These are phyloP conservation scores for Dasyornis broadbenti DNA, from an alignment of 2,113 vertebrate species.

Conservation along the genomic window DNA sequence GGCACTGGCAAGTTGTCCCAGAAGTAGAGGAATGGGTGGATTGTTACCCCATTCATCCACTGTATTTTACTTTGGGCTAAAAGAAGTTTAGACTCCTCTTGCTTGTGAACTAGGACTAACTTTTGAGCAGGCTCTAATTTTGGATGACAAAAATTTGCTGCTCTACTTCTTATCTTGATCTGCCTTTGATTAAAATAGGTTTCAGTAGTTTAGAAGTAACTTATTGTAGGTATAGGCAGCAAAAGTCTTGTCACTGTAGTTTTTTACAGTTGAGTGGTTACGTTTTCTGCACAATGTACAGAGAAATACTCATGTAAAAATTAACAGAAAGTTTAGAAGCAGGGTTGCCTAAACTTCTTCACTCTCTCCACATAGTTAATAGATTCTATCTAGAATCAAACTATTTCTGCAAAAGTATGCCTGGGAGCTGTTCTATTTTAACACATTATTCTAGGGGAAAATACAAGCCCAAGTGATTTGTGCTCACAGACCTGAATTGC, in stretches of 20 bases:
- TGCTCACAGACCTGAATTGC: background rate
- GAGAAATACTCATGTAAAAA: background rate
- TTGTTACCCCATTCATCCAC: background rate
- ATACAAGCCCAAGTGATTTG: background rate
- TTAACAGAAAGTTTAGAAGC: background rate
- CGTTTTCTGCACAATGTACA: background rate
- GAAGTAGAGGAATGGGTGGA: background rate
- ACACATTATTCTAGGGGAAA: background rate
- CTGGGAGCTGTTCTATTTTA: background rate
- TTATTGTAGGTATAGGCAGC: background rate
- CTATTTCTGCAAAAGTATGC: background rate
- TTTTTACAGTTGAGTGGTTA: background rate
- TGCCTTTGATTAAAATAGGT: background rate
- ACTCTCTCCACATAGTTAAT: background rate
- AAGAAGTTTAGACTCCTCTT: background rate
- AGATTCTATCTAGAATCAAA: background rate
- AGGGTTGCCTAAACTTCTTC: background rate
- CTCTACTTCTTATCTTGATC: background rate
- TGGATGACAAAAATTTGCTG: background rate
- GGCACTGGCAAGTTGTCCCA: background rate
- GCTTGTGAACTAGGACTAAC: background rate
- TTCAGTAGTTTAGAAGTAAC: background rate
- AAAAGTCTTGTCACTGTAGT: background rate
- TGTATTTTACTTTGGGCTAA: background rate
- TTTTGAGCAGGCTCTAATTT: background rate